Evolutionary conservation across 1,140 invertebrate genomes (phyloP).

Genomic region (Oppia nitens): DNA sequence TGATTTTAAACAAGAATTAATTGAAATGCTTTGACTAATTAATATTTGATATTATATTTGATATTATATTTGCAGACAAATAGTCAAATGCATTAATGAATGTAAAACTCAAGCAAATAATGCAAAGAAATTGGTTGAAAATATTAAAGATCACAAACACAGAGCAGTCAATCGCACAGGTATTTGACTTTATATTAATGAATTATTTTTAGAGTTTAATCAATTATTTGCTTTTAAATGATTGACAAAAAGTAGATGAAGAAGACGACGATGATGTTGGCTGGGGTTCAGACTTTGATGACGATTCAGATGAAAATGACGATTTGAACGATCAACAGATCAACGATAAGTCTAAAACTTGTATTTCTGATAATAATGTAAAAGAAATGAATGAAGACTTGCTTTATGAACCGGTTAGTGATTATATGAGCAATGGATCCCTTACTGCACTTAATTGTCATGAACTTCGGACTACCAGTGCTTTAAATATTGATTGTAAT

Average conservation of each 20-base stretch:
- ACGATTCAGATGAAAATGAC: conserved; percentile 9
- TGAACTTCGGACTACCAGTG: not conserved
- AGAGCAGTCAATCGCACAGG: conserved; percentile 14
- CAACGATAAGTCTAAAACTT: not conserved
- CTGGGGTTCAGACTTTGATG: conserved; percentile 22
- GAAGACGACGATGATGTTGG: conserved; percentile 22
- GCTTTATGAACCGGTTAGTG: not conserved
- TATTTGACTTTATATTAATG: conserved; percentile 1
- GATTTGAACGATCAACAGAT: not conserved
- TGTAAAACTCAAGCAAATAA: conserved; percentile 20
- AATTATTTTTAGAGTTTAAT: conserved; percentile 11
- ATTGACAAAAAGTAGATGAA: conserved; percentile 9
- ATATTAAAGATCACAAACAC: conserved; percentile 18
- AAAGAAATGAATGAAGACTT: not conserved
- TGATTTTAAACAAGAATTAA: not conserved
- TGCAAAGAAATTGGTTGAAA: conserved; percentile 17
- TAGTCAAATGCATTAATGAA: conserved; percentile 20
- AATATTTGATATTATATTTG: not conserved
- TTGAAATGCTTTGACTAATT: not conserved
- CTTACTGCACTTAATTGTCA: not conserved
- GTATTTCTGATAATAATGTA: not conserved
- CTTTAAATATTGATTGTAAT: not conserved
- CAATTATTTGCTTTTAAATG: not conserved
- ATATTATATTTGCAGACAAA: conserved; percentile 13
- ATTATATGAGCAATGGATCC: not conserved